Percentiles rank a stretch among this genome's conserved stretches.
phyloP scores from a whole-genome alignment of 2,113 vertebrate genomes.

The Neodon shergylaensis region DNA sequence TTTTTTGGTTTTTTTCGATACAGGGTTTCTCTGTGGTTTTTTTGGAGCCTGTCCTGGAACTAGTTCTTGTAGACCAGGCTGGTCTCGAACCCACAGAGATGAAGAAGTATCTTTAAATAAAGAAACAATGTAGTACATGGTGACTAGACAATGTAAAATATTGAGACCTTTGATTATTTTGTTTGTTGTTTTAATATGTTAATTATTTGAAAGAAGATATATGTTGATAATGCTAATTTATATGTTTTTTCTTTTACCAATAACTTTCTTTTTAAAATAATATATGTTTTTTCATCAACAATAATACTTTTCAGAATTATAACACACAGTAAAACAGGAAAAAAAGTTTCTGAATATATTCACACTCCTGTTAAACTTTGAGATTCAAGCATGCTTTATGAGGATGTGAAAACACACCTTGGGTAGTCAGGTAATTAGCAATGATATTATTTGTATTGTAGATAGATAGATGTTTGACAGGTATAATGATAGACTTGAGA shows the following conservation, averaged over 20 bases:
- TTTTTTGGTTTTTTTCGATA: no score
- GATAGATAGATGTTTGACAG: neutral
- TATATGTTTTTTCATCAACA: neutral
- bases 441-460: neutral
- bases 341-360: neutral
- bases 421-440: accelerated
- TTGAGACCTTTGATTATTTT: neutral
- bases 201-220: neutral
- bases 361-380: neutral
- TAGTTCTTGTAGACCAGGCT: no score
- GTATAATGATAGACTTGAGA: neutral
- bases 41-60: no score
- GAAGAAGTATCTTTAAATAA: neutral
- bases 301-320: neutral
- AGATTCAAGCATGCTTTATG: no score
- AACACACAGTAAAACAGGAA: neutral
- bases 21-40: no score
- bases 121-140: neutral
- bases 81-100: no score
- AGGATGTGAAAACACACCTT: neutral
- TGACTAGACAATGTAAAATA: neutral
- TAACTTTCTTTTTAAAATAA: neutral
- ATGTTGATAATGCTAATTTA: neutral
- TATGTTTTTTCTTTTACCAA: neutral
- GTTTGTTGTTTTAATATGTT: neutral